Percentiles rank a stretch among this genome's conserved stretches.
phyloP scores from a whole-genome alignment of 1,140 invertebrate genomes.

The Mylabris phalerata region DNA sequence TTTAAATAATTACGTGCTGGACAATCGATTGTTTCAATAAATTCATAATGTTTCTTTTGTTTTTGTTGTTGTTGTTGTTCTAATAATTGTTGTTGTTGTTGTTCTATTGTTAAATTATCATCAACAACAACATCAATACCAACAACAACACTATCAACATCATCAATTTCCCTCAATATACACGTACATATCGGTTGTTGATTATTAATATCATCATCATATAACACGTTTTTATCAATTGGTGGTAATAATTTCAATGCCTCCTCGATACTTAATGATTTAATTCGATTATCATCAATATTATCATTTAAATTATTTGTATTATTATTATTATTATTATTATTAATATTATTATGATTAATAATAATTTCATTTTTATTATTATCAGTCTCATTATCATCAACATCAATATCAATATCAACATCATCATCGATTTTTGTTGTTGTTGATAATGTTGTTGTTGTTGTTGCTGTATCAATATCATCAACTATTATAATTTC shows the following conservation, averaged over 20 bases:
- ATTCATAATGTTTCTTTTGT: slow-evolving; percentile 23
- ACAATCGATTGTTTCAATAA: slow-evolving; percentile 32
- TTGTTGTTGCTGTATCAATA: too few relatives aligned
- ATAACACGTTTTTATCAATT: slow-evolving; percentile 25
- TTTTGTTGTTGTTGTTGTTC: slow-evolving; percentile 14
- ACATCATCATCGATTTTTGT: too few relatives aligned
- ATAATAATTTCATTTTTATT: not conserved
- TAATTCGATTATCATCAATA: not conserved
- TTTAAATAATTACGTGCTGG: slow-evolving; percentile 28
- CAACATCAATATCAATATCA: not conserved
- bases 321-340: not conserved
- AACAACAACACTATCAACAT: slow-evolving; percentile 18
- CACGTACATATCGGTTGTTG: slow-evolving; percentile 27
- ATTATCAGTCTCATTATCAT: slow-evolving; percentile 2
- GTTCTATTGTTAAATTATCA: slow-evolving; percentile 13
- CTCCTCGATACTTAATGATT: slow-evolving; percentile 32
- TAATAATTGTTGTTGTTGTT: slow-evolving; percentile 7
- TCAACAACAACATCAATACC: slow-evolving; percentile 22
- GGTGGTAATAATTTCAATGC: slow-evolving; percentile 35
- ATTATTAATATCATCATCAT: slow-evolving; percentile 8
- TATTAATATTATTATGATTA: not conserved
- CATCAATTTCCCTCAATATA: slow-evolving; percentile 27
- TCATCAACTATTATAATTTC: slow-evolving; percentile 27
- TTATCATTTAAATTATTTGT: not conserved
- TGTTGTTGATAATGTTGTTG: too few relatives aligned